phyloP scores from a whole-genome alignment of 2,113 vertebrate genomes.

The Scortum barcoo region DNA sequence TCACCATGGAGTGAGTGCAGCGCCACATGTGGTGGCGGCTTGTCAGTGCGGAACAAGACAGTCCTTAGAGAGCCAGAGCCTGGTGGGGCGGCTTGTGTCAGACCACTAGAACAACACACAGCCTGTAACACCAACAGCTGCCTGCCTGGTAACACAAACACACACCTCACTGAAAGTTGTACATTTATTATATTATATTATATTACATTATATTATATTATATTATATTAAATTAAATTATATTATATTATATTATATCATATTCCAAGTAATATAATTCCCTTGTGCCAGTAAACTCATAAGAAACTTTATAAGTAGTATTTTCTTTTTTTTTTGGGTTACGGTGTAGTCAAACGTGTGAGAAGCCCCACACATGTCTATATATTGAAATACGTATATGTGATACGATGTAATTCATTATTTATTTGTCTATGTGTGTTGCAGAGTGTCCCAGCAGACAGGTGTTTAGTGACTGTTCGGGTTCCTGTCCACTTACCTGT shows the following conservation, averaged over 20 bases:
- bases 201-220: neutral
- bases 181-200: neutral
- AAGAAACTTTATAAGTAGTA: neutral
- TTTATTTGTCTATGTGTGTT: constrained; percentile 28
- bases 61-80: constrained; percentile 71
- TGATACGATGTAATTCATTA: neutral
- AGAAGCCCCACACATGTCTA: neutral
- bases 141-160: constrained; percentile 79
- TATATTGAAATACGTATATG: neutral
- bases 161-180: neutral
- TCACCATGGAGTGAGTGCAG: constrained; percentile 88
- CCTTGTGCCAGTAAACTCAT: neutral
- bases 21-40: constrained; percentile 82
- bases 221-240: neutral
- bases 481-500: constrained; percentile 85
- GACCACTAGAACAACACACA: constrained; percentile 81
- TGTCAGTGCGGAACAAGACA: constrained; percentile 79
- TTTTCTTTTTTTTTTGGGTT: neutral
- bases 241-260: neutral
- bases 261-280: neutral
- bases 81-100: constrained; percentile 75
- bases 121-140: constrained; percentile 87
- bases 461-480: constrained; percentile 83
- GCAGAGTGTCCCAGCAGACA: constrained; percentile 86
- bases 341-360: neutral